Evolutionary conservation across 2,113 vertebrate species (phyloP), one percentile per base, ranked within the genome.

Genomic region (Takifugu flavidus): DNA sequence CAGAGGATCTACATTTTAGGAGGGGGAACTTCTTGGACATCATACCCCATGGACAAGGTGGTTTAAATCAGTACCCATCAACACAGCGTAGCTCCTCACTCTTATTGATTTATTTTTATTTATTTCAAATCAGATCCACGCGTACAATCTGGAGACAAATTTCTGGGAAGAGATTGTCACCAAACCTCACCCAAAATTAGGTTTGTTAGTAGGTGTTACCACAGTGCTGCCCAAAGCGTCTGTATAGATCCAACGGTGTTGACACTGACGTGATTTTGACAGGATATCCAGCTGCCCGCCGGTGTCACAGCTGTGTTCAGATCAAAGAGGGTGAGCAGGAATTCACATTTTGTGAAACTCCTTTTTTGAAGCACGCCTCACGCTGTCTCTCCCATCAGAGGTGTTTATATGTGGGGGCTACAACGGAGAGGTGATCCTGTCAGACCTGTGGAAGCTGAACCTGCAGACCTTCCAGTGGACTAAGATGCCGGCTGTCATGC

Each of bases 281-380:
- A 99, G 97, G 96, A 50, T 99, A 94, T 82, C 96, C 96, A 72
- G 93, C 95, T 62, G 94, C 96, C 52, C 91, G 96, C 59, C 92
- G 96, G 60, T 99, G 97, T 89, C 97, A 99, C 75, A 98, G 97
- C 74, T 98, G 95, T 70, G 96, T 98, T 65, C 97, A 99, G 86
- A 93, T 98, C 62, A 95, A 94, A 90, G 91, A 93, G 28, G 94
- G 97, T 98, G 88, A 92, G 90, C 6, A 34, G n/a, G 12, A 2
- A 51, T 67, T 64, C 14, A 53, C 39, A 3, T 4, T 1, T 3
- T 1, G 10, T 29, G 13, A 42, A 0, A 44, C 13, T 10, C 1
- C 0, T 6, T 29, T 56, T 25, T 26, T 50, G 7, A 4, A n/a
- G 26, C 4, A 28, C 3, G 13, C 20, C 15, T 67, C 0, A 0